Conservation (phyloP, 2,113 vertebrate genomes). For the Cnemophilus loriae region DNA sequence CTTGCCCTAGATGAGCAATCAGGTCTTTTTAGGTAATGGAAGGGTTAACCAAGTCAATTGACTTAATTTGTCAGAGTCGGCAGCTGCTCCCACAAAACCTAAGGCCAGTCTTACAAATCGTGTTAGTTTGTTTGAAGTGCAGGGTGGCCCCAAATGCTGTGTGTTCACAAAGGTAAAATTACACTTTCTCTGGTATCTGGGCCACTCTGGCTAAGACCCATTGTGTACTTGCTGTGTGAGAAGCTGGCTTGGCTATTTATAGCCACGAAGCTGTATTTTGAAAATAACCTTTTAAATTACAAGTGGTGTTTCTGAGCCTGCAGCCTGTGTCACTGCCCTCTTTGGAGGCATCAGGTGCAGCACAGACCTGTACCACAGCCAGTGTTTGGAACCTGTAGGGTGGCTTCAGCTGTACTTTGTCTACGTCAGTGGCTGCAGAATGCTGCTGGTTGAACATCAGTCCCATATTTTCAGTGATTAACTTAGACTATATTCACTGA, state of each 20-base stretch:
- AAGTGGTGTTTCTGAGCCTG: neutral
- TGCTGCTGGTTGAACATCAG: neutral
- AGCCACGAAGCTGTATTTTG: neutral
- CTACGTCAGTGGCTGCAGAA: neutral
- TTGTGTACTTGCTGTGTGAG: neutral
- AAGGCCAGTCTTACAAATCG: neutral
- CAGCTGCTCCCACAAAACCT: neutral
- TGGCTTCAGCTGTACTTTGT: neutral
- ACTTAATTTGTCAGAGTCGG: neutral
- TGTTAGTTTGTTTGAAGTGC: neutral
- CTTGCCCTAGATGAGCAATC: neutral
- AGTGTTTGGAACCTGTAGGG: neutral
- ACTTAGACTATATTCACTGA: neutral
- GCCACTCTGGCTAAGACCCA: neutral
- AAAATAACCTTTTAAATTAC: neutral
- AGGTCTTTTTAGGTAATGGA: neutral
- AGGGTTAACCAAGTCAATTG: neutral
- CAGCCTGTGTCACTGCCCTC: neutral
- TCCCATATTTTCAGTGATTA: fast-evolving
- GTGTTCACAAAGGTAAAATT: neutral
- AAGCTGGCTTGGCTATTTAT: neutral
- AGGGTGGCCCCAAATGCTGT: neutral
- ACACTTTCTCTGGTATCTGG: neutral
- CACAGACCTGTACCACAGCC: neutral
- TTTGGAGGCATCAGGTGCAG: neutral